Base-by-base conservation (phyloP, 2,888 invertebrate species). In the Machimus rusticus region DNA sequence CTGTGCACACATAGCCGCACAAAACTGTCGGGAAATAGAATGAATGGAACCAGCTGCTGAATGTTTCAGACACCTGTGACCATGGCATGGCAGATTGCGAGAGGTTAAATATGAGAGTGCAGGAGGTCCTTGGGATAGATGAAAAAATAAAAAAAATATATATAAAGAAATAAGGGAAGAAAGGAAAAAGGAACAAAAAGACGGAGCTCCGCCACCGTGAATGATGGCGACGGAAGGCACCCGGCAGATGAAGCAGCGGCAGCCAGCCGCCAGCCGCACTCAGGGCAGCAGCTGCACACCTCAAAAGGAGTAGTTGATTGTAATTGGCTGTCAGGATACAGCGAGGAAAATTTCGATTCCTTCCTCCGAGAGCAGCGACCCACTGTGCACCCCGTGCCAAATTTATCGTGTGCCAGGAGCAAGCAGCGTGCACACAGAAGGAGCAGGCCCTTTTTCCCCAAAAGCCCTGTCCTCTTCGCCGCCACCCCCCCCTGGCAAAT, bases 41-140 rank as follows among this genome's bases (percentile, higher is more conserved):
- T 88, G 87, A 87, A 87, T 88, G 87, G 87, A 86, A 86, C 74
- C 89, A 89, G 88, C 88, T 89, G 89, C 86, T 88, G 86, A 82
- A 86, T 89, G 88, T 89, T 89, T 88, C 46, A 86, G 87, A 89
- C 89, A 89, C 89, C 89, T 89, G 89, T 88, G 89, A 89, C 89
- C 88, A 87, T 79, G 87, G 86, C 88, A 87, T 79, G 87, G 86
- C 86, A 87, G 82, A 87, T 87, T 88, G 87, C 28, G 76, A 86
- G 77, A 88, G 86, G 86, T 88, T 88, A 88, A 86, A 87, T 85
- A 84, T 84, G 77, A 81, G 34, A 57, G 66, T 76, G 34, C 76
- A 55, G 51, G 51, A 86, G 76, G 76, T 86, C 51, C 76, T 86
- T 86, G 51, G 43, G 86, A 12, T 37, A 55, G 74, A 43, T 46